phyloP scores from a whole-genome alignment of 2,797 vertebrate genomes.

The Crypturellus tataupa region DNA sequence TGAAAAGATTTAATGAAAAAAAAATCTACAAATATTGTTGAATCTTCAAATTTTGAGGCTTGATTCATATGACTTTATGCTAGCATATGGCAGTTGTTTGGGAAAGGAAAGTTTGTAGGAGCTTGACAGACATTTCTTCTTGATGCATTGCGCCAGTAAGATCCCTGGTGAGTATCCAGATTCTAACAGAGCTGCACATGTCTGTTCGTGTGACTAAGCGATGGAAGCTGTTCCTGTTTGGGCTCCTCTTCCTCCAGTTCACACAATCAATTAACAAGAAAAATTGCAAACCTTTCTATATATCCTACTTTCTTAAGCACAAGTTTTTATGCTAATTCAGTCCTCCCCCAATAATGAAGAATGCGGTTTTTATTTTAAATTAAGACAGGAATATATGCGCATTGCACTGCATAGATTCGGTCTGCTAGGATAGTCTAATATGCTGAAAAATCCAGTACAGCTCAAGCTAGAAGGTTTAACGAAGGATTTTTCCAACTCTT shows the following conservation, averaged over 20 bases:
- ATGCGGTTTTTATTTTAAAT: not conserved
- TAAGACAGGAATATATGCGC: not conserved
- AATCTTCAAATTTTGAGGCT: not conserved
- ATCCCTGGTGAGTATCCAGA: conserved; percentile 63
- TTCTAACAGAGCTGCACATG: conserved; percentile 58
- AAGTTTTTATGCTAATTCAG: not conserved
- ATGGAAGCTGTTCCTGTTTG: conserved; percentile 39
- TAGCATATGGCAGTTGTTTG: conserved; percentile 61
- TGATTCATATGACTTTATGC: conserved; percentile 19
- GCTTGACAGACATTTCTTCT: conserved; percentile 65
- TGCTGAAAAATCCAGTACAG: not conserved
- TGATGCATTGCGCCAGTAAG: conserved; percentile 57
- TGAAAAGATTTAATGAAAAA: not conserved
- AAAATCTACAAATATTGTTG: not conserved
- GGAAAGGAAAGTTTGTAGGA: conserved; percentile 61
- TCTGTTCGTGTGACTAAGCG: conserved; percentile 30
- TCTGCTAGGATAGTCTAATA: not conserved
- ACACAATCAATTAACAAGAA: conserved; percentile 15
- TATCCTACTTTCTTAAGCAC: not conserved
- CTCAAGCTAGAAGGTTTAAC: not conserved
- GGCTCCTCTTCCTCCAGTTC: conserved; percentile 38
- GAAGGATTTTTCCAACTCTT: not conserved
- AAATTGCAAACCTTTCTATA: not conserved
- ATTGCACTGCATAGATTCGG: not conserved
- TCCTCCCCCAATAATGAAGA: not conserved